phyloP scores from a whole-genome alignment of 2,797 vertebrate species.

The Muraenolepis orangiensis region DNA sequence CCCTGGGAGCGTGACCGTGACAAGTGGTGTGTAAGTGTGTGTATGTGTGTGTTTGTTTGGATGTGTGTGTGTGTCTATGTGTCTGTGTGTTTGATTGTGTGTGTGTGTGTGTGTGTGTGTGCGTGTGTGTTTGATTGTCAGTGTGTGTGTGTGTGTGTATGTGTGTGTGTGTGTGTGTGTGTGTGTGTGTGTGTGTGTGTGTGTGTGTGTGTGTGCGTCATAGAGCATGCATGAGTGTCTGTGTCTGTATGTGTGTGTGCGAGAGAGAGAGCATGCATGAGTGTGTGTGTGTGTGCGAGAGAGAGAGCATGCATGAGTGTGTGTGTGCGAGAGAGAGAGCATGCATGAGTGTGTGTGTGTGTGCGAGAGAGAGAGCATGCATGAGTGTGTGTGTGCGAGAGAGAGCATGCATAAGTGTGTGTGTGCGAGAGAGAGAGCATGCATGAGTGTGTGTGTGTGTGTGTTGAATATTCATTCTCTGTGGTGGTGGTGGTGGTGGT shows the following conservation, averaged over 20 bases:
- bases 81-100: not conserved
- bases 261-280: no score
- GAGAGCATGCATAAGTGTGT: no score
- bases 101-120: not conserved
- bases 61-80: not conserved
- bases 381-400: no score
- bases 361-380: no score
- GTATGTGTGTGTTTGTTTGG: not conserved
- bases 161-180: not conserved
- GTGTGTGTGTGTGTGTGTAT: not conserved
- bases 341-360: slow-evolving; percentile 8
- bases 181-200: not conserved
- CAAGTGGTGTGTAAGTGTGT: not conserved
- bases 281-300: no score
- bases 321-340: slow-evolving; percentile 55
- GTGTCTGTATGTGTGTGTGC: not conserved
- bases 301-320: not conserved
- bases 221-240: not conserved
- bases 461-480: slow-evolving; percentile 51
- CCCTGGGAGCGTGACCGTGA: not conserved
- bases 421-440: no score
- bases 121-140: not conserved
- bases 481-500: slow-evolving; percentile 64
- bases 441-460: slow-evolving; percentile 23
- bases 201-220: not conserved